Base-by-base conservation (phyloP, 1,140 invertebrate species). In the Drosophila varians region DNA sequence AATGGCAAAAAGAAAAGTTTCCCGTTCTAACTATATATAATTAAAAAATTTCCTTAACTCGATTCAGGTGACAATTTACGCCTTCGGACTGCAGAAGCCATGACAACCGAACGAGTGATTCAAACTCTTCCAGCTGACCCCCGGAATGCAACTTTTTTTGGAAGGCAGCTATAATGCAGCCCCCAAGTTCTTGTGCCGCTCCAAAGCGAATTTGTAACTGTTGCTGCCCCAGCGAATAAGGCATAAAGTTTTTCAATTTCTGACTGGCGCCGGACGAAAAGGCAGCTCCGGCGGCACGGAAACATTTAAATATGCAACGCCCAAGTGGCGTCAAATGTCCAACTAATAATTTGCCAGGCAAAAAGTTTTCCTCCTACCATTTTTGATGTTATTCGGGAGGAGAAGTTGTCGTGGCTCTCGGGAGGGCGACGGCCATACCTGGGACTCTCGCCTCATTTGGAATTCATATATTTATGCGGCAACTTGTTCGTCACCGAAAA, bases 271-370 rank as follows among this genome's bases (percentile, higher is more conserved):
- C 51, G 26, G 38, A 14, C 55, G 38, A 60, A 16, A 40, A 14
- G 28, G 28, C 28, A 31, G 28, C 36, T 38, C 6, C 36, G 8
- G 47, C 4, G 38, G 38, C 28, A 38, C 28, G 28, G 34, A 28
- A 62, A 28, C 62, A 68, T 54, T 65, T 58, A 58, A 74, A 78
- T 52, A 69, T 49, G 62, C 25, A 60, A 12, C 54, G 55, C 34
- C 64, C 58, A 56, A 83, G 61, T 51, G 79, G 60, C 74, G 71
- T 78, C 71, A 72, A 83, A 84, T 78, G 65, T 64, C 38, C 56
- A 83, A 83, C 79, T 78, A 77, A 83, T 83, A 83, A 83, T 78
- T 83, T 83, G 70, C 58, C 71, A 83, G 66, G 60, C 43, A 36
- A 74, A 74, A 82, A 82, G 42, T 60, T 73, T 72, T 40, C 9